Conservation (phyloP, 2,797 vertebrate genomes). For the Acipenser transmontanus region DNA sequence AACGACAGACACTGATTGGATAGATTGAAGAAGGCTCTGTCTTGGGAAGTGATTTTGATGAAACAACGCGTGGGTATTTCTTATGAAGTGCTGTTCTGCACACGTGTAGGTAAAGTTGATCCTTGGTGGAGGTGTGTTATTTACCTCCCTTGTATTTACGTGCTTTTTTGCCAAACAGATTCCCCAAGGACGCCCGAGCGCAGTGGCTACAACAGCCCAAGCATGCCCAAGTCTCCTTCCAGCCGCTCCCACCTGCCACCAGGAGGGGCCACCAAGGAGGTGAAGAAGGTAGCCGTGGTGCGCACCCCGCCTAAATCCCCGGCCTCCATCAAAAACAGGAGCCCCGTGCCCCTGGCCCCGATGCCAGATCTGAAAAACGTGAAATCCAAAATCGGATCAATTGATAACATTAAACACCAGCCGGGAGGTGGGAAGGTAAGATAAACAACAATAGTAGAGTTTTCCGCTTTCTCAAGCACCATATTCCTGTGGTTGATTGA, state of each 20-base stretch:
- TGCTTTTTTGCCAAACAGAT: conserved; percentile 47
- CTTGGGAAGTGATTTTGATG: neutral
- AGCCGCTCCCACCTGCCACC: conserved; percentile 73
- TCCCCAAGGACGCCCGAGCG: conserved; percentile 68
- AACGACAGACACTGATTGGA: too few relatives aligned
- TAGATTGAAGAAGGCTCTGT: too few relatives aligned
- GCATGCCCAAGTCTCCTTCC: conserved; percentile 67
- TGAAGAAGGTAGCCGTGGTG: conserved; percentile 90
- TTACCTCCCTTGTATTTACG: neutral
- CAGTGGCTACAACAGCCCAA: conserved; percentile 89
- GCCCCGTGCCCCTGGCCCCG: conserved; percentile 58
- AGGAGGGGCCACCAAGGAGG: conserved; percentile 74
- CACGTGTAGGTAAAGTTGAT: too few relatives aligned
- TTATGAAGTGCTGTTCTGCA: neutral
- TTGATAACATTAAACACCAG: conserved; percentile 89
- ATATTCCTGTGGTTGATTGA: too few relatives aligned
- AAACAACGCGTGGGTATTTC: neutral
- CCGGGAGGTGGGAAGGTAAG: conserved; percentile 90
- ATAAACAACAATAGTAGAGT: too few relatives aligned
- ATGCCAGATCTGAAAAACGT: conserved; percentile 88
- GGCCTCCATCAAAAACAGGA: conserved; percentile 77
- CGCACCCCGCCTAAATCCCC: conserved; percentile 90
- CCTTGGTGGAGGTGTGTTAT: too few relatives aligned
- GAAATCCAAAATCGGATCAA: conserved; percentile 88
- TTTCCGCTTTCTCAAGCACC: neutral